Conservation (phyloP, 2,797 vertebrate species). For the Ptychobarbus kaznakovi region DNA sequence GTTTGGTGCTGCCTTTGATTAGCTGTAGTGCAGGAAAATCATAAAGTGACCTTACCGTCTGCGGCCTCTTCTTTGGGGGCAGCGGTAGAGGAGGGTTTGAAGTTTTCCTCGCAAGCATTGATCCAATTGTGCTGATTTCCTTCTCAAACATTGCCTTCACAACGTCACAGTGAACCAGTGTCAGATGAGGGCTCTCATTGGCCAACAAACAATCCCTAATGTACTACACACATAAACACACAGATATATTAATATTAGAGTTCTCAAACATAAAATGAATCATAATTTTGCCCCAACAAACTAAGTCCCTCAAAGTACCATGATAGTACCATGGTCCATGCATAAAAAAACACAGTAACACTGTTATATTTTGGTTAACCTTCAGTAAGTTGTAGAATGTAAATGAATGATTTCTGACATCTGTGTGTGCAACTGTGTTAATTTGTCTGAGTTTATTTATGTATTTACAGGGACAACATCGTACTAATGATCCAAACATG, state of each 20-base stretch:
- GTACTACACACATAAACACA: slow-evolving; percentile 78
- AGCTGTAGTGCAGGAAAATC: neutral
- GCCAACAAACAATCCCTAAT: slow-evolving; percentile 88
- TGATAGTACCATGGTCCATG: neutral
- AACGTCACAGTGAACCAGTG: slow-evolving; percentile 86
- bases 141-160: slow-evolving; percentile 92
- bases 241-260: neutral
- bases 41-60: slow-evolving; percentile 79
- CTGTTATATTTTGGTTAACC: neutral
- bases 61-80: slow-evolving; percentile 89
- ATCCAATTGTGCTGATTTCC: slow-evolving; percentile 88
- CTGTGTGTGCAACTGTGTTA: neutral
- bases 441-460: neutral
- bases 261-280: neutral
- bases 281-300: slow-evolving; percentile 5
- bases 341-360: neutral
- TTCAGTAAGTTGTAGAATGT: neutral
- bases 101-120: slow-evolving; percentile 86
- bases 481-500: neutral
- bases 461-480: neutral
- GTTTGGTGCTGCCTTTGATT: neutral
- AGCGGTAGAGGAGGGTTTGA: slow-evolving; percentile 91
- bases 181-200: slow-evolving; percentile 88
- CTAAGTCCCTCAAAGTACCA: neutral
- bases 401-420: neutral